Evolutionary conservation across 2,888 invertebrate genomes (phyloP).

Genomic region (Rhagophthalmus giganteus): DNA sequence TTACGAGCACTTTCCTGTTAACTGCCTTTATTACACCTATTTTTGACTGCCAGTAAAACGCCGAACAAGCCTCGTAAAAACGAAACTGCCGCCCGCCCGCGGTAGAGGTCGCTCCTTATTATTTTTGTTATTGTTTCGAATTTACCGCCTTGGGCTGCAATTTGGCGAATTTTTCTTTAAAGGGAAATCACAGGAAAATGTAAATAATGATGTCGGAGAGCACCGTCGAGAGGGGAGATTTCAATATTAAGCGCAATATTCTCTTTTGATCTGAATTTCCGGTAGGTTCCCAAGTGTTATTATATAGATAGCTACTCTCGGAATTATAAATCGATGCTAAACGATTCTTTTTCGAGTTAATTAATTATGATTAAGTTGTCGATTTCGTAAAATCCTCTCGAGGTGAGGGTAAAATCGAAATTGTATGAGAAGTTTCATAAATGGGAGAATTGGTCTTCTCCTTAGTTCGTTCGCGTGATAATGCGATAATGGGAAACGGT

Average conservation of each 20-base stretch:
- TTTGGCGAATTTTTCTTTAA: conserved; percentile 7
- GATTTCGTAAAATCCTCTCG: background rate
- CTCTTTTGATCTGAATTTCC: conserved; percentile 7
- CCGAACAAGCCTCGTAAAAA: conserved; percentile 12
- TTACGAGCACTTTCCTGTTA: conserved; percentile 13
- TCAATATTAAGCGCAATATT: conserved; percentile 8
- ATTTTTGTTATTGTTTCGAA: background rate
- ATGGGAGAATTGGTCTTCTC: too few relatives aligned
- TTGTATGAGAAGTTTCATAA: background rate
- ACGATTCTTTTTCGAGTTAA: background rate
- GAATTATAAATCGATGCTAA: background rate
- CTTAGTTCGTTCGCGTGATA: too few relatives aligned
- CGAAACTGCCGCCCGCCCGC: background rate
- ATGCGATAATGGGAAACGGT: too few relatives aligned
- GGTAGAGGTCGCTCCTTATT: background rate
- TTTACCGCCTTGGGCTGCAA: conserved; percentile 2
- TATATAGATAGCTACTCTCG: too few relatives aligned
- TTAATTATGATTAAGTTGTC: background rate
- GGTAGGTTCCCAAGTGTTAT: conserved; percentile 4
- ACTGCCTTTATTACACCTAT: conserved; percentile 17
- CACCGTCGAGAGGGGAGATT: conserved; percentile 1
- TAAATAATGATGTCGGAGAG: conserved; percentile 13
- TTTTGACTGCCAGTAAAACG: conserved; percentile 18
- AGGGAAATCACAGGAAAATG: conserved; percentile 7
- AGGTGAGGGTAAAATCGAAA: background rate